Conservation (phyloP, 2,113 vertebrate species). For the Microcebus jonahi region DNA sequence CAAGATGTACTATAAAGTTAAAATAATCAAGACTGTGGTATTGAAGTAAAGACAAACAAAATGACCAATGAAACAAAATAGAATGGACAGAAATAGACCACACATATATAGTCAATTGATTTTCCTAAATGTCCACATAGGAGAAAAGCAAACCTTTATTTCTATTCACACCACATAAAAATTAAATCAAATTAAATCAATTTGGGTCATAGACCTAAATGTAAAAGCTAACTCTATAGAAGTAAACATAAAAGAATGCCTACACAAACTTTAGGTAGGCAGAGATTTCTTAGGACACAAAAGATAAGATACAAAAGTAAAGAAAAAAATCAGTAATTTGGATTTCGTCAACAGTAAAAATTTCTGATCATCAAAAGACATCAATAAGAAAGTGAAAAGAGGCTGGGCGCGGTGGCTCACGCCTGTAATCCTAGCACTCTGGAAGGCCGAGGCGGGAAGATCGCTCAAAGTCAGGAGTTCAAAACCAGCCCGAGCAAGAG, state of each 20-base stretch:
- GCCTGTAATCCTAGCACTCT: not conserved
- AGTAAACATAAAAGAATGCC: not conserved
- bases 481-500: too few relatives aligned
- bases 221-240: conserved; percentile 5
- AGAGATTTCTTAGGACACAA: conserved; percentile 15
- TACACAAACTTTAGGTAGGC: not conserved
- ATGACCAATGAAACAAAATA: not conserved
- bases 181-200: conserved; percentile 33
- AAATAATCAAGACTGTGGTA: not conserved
- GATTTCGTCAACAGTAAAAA: not conserved
- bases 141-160: conserved; percentile 9
- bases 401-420: not conserved
- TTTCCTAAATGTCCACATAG: not conserved
- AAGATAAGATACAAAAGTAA: not conserved
- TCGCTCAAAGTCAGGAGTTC: too few relatives aligned
- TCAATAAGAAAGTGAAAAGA: conserved; percentile 1
- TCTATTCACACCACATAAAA: not conserved
- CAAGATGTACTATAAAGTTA: too few relatives aligned
- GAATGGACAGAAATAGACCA: conserved; percentile 7
- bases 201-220: not conserved
- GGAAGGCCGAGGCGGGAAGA: too few relatives aligned
- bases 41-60: not conserved
- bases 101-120: not conserved
- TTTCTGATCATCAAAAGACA: not conserved
- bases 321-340: conserved; percentile 14